Percentiles rank a stretch among this genome's conserved stretches.
These are phyloP conservation scores for Harmothoe impar DNA, from an alignment of 2,888 invertebrate species.

Conservation along the genomic window DNA sequence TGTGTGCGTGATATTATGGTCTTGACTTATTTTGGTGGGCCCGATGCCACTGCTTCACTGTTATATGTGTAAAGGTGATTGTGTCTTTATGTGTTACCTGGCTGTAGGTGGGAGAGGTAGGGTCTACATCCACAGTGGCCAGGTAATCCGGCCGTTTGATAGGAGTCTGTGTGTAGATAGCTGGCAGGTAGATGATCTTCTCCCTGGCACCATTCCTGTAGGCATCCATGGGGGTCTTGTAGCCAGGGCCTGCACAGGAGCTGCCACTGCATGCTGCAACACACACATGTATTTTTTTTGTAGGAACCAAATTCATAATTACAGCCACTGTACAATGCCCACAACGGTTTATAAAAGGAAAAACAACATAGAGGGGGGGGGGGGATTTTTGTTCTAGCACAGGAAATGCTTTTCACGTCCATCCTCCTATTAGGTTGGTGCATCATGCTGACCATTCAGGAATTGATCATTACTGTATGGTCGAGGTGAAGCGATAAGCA, in stretches of 20 bases:
- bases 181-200: slow-evolving; percentile 93
- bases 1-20: too few species aligned
- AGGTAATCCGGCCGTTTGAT: slow-evolving; percentile 90
- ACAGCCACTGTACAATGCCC: too few species aligned
- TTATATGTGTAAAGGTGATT: too few species aligned
- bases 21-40: too few species aligned
- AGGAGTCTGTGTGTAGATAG: slow-evolving; percentile 86
- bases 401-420: neutral
- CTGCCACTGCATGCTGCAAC: slow-evolving; percentile 65
- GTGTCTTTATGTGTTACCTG: too few species aligned
- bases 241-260: slow-evolving; percentile 84
- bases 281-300: too few species aligned
- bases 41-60: too few species aligned
- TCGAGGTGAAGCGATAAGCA: too few species aligned
- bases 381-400: neutral
- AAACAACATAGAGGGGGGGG: neutral
- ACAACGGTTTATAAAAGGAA: too few species aligned
- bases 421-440: neutral
- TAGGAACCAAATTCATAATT: neutral
- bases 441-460: too few species aligned
- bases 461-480: too few species aligned
- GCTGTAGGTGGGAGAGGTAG: slow-evolving; percentile 91
- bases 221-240: slow-evolving; percentile 87
- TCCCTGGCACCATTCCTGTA: slow-evolving; percentile 91
- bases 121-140: slow-evolving; percentile 95